Base-by-base conservation (phyloP, 2,888 invertebrate genomes). In the Hirtodrosophila confusa region DNA sequence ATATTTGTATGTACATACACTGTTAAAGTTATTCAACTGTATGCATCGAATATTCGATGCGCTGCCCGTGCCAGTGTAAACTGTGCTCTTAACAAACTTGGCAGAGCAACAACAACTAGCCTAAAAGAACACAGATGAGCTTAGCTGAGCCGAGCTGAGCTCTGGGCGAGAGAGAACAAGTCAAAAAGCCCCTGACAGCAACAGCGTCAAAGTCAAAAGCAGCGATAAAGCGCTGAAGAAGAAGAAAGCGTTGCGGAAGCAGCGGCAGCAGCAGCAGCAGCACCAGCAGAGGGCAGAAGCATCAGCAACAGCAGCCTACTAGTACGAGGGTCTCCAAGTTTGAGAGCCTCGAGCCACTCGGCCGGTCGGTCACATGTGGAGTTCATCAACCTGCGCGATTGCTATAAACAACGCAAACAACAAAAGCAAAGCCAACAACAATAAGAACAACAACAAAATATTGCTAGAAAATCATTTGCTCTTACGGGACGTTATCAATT, bases 341-440 rank as follows among this genome's bases (percentile, higher is more conserved):
- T 66, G 58, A 70, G 75, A 79, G 86, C 62, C 63, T 68, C 72
- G 51, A 82, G 78, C 78, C 86, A 80, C 84, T 86, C 75, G 77
- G 70, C 77, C 83, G 86, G 79, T 83, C 84, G 80, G 76, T 85
- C 86, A 80, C 86, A 86, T 63, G 62, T 66, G 63, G 58, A 68
- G 80, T 80, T 80, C 80, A 80, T 86, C 76, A 85, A 80, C 79
- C 80, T 75, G 69, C 62, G 82, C 62, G 82, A 85, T 80, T 78
- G 78, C 64, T 64, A 67, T 51, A 69, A 71, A 64, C 57, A 17
- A 69, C 56, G 53, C 53, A 56, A 56, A 39, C 48, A 51, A 41
- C 36, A 45, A 58, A 47, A 44, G 41, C 41, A 63, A 31, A 44
- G 56, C 39, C 37, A 48, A 17, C 36, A 49, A 29, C 23, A 50